Evolutionary conservation across 2,113 vertebrate species (phyloP).

Genomic region (Melanotaenia duboulayi): DNA sequence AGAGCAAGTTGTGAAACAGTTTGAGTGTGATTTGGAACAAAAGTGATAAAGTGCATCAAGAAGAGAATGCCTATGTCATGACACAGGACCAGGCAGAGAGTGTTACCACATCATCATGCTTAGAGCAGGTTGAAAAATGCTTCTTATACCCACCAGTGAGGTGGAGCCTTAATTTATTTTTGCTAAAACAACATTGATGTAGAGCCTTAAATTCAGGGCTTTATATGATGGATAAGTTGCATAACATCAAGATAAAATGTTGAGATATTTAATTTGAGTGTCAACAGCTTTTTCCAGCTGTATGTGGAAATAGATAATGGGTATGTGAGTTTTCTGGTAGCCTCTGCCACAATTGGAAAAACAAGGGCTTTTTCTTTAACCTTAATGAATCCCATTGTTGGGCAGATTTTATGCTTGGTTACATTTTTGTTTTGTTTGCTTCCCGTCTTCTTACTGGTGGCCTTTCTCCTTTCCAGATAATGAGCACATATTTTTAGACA

Average conservation of each 20-base stretch:
- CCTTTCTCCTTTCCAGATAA: conserved; percentile 82
- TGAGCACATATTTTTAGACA: conserved; percentile 90
- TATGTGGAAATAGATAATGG: conserved; percentile 14
- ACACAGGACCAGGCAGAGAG: conserved; percentile 44
- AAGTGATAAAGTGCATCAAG: conserved; percentile 45
- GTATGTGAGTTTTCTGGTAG: conserved; percentile 17
- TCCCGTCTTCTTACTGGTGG: conserved; percentile 59
- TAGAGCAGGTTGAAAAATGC: neutral
- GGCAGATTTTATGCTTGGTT: conserved; percentile 67
- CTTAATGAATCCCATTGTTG: conserved; percentile 74
- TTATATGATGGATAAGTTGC: neutral
- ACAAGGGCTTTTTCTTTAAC: conserved; percentile 48
- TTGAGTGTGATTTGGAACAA: conserved; percentile 36
- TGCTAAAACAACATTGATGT: neutral
- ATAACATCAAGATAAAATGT: neutral
- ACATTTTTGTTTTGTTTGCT: conserved; percentile 69
- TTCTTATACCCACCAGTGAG: neutral
- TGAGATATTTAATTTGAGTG: too few relatives aligned
- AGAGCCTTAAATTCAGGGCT: neutral
- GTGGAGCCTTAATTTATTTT: neutral
- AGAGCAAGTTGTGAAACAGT: conserved; percentile 51
- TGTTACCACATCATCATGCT: conserved; percentile 14
- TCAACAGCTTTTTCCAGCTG: conserved; percentile 4
- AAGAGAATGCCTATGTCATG: conserved; percentile 45
- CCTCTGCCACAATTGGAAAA: conserved; percentile 52